Evolutionary conservation across 2,888 invertebrate genomes (phyloP).

Genomic region (Chalcosyrphus nemorum): DNA sequence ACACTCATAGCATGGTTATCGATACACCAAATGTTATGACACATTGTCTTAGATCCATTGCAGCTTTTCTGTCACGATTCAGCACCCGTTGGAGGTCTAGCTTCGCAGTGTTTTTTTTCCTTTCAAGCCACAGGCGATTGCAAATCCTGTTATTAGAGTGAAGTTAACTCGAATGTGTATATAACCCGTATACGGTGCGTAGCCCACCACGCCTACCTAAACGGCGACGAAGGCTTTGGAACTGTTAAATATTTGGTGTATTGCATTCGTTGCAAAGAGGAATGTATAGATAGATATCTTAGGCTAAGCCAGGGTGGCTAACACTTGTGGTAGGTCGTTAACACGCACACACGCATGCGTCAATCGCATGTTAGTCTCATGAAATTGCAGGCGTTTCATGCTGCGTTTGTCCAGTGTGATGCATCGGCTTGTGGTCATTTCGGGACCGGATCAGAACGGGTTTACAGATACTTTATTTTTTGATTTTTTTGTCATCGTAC

Average conservation of each 20-base stretch:
- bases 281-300: slow-evolving; percentile 30
- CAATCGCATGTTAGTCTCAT: slow-evolving; percentile 19
- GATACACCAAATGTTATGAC: slow-evolving; percentile 62
- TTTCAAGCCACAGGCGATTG: slow-evolving; percentile 49
- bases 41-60: slow-evolving; percentile 57
- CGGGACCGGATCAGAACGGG: slow-evolving; percentile 50
- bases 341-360: slow-evolving; percentile 41
- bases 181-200: slow-evolving; percentile 51
- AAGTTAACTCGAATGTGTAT: slow-evolving; percentile 23
- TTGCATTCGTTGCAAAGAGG: slow-evolving; percentile 35
- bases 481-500: slow-evolving; percentile 18
- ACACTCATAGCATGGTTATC: slow-evolving; percentile 30
- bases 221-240: slow-evolving; percentile 42
- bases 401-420: slow-evolving; percentile 48
- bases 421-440: slow-evolving; percentile 48
- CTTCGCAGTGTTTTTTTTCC: slow-evolving; percentile 22
- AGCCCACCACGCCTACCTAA: slow-evolving; percentile 64
- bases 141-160: slow-evolving; percentile 56
- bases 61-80: slow-evolving; percentile 56
- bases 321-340: slow-evolving; percentile 7
- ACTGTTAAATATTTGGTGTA: slow-evolving; percentile 49
- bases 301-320: slow-evolving; percentile 28
- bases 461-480: slow-evolving; percentile 35
- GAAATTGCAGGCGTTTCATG: slow-evolving; percentile 21
- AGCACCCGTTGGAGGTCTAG: slow-evolving; percentile 26